Conservation (phyloP, 2,888 invertebrate genomes). For the Eupithecia subumbrata region DNA sequence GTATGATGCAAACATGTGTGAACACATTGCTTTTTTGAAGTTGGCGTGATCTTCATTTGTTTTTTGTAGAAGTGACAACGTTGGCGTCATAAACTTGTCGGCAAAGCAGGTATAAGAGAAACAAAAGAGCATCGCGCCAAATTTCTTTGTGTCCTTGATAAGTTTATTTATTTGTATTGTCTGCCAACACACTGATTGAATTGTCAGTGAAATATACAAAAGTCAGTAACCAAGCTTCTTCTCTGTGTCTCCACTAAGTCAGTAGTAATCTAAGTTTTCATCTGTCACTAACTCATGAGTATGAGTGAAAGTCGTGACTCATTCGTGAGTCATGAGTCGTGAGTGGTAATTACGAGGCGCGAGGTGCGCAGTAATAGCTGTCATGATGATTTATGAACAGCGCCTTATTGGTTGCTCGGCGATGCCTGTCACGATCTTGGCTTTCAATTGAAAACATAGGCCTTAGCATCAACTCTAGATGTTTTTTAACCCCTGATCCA, state of each 20-base stretch:
- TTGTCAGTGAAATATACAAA: too few species aligned
- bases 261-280: neutral
- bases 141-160: too few species aligned
- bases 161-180: neutral
- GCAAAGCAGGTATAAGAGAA: neutral
- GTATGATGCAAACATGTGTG: neutral
- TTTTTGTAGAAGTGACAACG: neutral
- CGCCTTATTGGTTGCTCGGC: conserved; percentile 63
- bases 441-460: neutral
- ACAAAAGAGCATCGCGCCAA: neutral
- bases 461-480: neutral
- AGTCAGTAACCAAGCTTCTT: too few species aligned
- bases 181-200: neutral
- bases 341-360: conserved; percentile 50
- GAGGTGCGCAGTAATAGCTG: conserved; percentile 78
- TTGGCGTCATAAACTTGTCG: neutral
- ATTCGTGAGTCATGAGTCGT: conserved; percentile 32
- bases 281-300: conserved; percentile 10
- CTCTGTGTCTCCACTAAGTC: neutral
- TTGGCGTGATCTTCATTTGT: neutral
- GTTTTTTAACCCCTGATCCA: neutral
- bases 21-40: too few species aligned
- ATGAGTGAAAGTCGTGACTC: conserved; percentile 14
- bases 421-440: conserved; percentile 26
- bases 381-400: conserved; percentile 78